A percentile compares a stretch with the other conserved stretches of the same genome.
Conservation (phyloP, 2,113 vertebrate species). For the Spilogale gracilis region DNA sequence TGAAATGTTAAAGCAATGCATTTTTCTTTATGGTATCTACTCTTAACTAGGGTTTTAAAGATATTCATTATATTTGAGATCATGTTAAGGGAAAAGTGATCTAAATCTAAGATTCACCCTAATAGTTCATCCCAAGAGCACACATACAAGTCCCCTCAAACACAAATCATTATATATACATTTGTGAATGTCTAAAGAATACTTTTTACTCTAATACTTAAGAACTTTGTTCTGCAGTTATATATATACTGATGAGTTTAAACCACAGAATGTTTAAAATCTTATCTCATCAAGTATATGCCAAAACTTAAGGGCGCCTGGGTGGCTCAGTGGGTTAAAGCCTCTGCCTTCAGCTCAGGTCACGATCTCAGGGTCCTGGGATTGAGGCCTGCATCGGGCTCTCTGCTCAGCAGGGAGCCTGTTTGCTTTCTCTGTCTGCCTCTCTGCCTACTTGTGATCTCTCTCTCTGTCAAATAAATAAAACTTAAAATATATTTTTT, state of each 20-base stretch:
- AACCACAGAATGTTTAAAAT: slow-evolving; percentile 52
- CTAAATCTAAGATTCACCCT: background rate
- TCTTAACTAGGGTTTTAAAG: slow-evolving; percentile 54
- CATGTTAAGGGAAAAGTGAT: background rate
- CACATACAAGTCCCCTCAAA: background rate
- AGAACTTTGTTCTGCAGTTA: background rate
- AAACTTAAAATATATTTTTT: slow-evolving; percentile 45
- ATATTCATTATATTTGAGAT: slow-evolving; percentile 7
- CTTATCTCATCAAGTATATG: background rate
- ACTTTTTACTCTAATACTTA: slow-evolving; percentile 1
- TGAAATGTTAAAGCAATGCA: slow-evolving; percentile 7
- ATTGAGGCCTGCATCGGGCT: no score
- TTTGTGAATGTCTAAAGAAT: background rate
- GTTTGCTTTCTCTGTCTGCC: no score
- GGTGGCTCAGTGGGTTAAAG: no score
- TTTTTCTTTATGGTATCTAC: slow-evolving; percentile 24
- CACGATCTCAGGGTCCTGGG: no score
- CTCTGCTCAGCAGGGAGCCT: no score
- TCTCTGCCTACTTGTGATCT: no score
- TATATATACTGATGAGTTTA: background rate
- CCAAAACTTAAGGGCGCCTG: slow-evolving; percentile 16
- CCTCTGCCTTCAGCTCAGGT: no score
- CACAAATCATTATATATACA: background rate
- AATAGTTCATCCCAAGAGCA: background rate
- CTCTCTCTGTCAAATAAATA: background rate